Evolutionary conservation across 2,888 invertebrate genomes (phyloP).

Genomic region (Yponomeuta plumbellus): DNA sequence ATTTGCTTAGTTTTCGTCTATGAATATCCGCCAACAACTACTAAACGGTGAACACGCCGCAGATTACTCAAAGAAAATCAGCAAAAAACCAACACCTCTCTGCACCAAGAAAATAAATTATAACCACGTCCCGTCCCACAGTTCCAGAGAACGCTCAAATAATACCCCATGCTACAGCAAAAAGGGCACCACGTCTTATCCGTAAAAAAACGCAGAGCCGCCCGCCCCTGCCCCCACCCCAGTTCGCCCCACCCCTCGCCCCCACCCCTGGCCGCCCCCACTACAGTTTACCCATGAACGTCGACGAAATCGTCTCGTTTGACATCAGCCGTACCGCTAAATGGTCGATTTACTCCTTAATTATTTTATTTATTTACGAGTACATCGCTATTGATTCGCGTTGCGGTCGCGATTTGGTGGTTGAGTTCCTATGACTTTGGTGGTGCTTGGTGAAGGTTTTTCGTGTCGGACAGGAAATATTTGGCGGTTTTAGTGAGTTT

Average conservation of each 20-base stretch:
- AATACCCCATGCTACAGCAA: background rate
- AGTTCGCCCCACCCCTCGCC: conserved; percentile 26
- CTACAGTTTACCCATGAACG: conserved; percentile 56
- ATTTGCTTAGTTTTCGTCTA: too few species aligned
- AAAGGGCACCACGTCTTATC: background rate
- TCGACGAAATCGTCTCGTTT: conserved; percentile 55
- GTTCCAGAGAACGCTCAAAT: background rate
- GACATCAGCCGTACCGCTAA: conserved; percentile 37
- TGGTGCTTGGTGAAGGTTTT: background rate
- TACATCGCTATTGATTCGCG: background rate
- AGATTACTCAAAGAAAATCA: too few species aligned
- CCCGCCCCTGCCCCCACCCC: conserved; percentile 29
- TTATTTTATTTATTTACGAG: conserved; percentile 28
- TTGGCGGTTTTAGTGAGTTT: background rate
- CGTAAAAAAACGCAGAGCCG: conserved; percentile 24
- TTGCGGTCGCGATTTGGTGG: background rate
- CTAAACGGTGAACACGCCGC: too few species aligned
- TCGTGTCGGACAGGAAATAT: background rate
- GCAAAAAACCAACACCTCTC: too few species aligned
- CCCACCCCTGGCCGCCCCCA: conserved; percentile 29
- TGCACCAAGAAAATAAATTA: too few species aligned
- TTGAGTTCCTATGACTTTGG: background rate
- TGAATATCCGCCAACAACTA: too few species aligned
- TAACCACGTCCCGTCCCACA: too few species aligned
- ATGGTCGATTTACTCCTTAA: conserved; percentile 43